phyloP scores from a whole-genome alignment of 1,140 invertebrate genomes.

The Calycopis cecrops region DNA sequence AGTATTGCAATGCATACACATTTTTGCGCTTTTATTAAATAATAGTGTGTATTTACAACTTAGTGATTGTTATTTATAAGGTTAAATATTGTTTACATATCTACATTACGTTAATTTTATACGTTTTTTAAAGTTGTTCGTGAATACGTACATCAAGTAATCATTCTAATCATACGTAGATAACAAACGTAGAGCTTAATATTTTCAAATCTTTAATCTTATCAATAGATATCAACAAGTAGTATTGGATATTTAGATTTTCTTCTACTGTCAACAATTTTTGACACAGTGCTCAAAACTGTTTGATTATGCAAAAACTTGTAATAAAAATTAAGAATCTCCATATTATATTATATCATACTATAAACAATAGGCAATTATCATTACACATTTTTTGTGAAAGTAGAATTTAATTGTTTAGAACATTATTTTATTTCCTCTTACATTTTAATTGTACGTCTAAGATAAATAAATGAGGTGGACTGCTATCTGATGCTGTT shows the following conservation, averaged over 20 bases:
- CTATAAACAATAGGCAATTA: conserved; percentile 3
- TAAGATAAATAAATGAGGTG: not conserved
- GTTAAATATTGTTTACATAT: not conserved
- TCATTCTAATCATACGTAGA: not conserved
- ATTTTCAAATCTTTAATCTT: conserved; percentile 1
- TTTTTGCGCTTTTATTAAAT: no score
- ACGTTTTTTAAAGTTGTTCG: no score
- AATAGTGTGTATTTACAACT: no score
- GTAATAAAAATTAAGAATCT: no score
- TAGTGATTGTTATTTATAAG: no score
- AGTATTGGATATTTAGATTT: not conserved
- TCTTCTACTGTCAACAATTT: not conserved
- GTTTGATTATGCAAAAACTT: no score
- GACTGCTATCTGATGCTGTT: no score
- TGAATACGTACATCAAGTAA: not conserved
- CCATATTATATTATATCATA: not conserved
- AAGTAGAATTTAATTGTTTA: not conserved
- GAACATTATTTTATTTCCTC: not conserved
- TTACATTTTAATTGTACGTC: not conserved
- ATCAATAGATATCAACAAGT: not conserved
- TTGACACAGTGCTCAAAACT: no score
- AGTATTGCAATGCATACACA: no score
- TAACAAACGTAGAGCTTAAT: conserved; percentile 1
- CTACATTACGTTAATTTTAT: not conserved
- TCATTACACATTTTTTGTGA: not conserved